Conservation (phyloP, 2,797 vertebrate genomes). For the Hippopotamyrus pictus region DNA sequence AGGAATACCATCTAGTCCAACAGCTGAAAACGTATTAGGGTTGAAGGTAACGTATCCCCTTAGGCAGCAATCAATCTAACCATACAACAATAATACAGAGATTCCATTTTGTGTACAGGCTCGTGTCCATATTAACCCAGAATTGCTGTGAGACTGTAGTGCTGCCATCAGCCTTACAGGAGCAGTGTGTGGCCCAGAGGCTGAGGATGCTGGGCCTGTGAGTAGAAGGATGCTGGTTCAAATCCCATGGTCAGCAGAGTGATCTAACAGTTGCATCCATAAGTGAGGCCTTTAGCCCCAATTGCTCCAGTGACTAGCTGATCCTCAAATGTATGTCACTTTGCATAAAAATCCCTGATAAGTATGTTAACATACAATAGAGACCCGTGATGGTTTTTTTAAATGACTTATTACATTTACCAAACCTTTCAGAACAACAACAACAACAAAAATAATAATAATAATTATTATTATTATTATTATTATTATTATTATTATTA, state of each 20-base stretch:
- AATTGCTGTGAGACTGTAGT: not conserved
- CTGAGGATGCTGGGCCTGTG: not conserved
- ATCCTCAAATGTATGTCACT: not conserved
- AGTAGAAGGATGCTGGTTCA: not conserved
- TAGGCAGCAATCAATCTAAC: not conserved
- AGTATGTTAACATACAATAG: not conserved
- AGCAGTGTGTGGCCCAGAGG: not conserved
- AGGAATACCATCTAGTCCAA: not conserved
- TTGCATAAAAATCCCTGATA: not conserved
- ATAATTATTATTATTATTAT: no score
- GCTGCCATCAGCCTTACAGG: not conserved
- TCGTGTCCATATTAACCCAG: not conserved
- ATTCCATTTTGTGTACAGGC: not conserved
- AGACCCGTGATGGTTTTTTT: not conserved
- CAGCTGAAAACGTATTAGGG: not conserved
- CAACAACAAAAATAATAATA: not conserved
- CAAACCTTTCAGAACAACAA: not conserved
- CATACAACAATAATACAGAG: not conserved
- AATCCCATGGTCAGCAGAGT: not conserved
- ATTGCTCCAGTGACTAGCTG: not conserved
- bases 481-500: no score
- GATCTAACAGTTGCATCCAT: not conserved
- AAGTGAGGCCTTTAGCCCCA: not conserved
- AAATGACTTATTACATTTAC: not conserved
- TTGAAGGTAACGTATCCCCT: not conserved